Evolutionary conservation across 2,888 invertebrate genomes (phyloP).

Genomic region (Scaptomyza polygonia): DNA sequence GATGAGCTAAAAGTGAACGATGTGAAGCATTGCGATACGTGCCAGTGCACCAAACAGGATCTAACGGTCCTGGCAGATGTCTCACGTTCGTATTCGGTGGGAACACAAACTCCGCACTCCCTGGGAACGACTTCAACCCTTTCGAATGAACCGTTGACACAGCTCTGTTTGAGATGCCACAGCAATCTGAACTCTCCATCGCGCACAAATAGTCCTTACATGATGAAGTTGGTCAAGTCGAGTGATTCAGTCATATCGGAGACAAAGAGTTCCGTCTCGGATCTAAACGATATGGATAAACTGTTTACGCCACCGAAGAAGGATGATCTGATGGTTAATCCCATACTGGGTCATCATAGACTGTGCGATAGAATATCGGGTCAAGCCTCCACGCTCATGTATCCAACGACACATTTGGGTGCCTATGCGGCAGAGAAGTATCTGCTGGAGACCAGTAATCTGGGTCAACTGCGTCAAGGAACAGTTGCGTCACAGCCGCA

Average conservation of each 20-base stretch:
- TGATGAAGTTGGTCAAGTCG: slow-evolving; percentile 84
- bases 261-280: slow-evolving; percentile 84
- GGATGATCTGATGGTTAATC: slow-evolving; percentile 84
- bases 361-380: slow-evolving; percentile 85
- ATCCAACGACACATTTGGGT: slow-evolving; percentile 74
- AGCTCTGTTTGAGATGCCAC: slow-evolving; percentile 87
- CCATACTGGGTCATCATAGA: slow-evolving; percentile 86
- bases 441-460: slow-evolving; percentile 72
- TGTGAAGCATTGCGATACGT: slow-evolving; percentile 93
- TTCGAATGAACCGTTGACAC: slow-evolving; percentile 71
- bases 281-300: slow-evolving; percentile 83
- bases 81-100: slow-evolving; percentile 86
- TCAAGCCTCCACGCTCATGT: slow-evolving; percentile 69
- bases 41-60: slow-evolving; percentile 87
- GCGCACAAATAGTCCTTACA: slow-evolving; percentile 84
- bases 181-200: slow-evolving; percentile 85
- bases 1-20: slow-evolving; percentile 92
- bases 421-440: slow-evolving; percentile 75
- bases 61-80: slow-evolving; percentile 86
- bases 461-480: slow-evolving; percentile 60
- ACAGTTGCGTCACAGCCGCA: slow-evolving; percentile 53
- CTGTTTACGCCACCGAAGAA: slow-evolving; percentile 83
- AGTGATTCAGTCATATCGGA: slow-evolving; percentile 84
- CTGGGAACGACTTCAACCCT: slow-evolving; percentile 65
- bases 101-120: slow-evolving; percentile 87